phyloP scores from a whole-genome alignment of 1,140 invertebrate species.

The Drosophila mojavensis region DNA sequence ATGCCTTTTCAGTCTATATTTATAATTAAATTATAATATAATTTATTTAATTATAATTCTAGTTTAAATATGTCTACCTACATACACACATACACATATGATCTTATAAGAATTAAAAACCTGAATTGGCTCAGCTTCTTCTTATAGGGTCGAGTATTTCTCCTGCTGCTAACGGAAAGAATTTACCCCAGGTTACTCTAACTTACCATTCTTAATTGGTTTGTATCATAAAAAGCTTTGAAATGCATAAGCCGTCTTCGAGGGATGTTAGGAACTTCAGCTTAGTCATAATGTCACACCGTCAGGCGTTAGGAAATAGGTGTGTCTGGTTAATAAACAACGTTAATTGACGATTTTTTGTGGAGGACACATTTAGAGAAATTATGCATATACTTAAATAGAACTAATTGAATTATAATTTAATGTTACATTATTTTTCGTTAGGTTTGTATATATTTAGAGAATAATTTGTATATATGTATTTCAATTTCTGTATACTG shows the following conservation, averaged over 20 bases:
- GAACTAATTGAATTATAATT: background rate
- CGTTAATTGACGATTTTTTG: conserved; percentile 32
- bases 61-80: too few species aligned
- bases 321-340: conserved; percentile 5
- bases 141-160: too few species aligned
- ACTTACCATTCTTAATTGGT: background rate
- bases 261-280: conserved; percentile 26
- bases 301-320: background rate
- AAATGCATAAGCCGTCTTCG: background rate
- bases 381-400: background rate
- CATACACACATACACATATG: too few species aligned
- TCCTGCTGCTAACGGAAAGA: too few species aligned
- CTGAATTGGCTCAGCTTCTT: too few species aligned
- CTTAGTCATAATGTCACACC: conserved; percentile 47
- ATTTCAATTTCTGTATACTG: background rate
- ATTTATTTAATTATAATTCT: too few species aligned
- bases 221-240: background rate
- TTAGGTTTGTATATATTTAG: too few species aligned
- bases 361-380: too few species aligned
- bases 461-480: too few species aligned
- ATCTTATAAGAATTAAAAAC: too few species aligned
- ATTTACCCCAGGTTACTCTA: too few species aligned
- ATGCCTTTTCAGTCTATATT: background rate
- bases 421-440: too few species aligned
- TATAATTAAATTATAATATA: background rate